Evolutionary conservation across 2,797 vertebrate species (phyloP).

Genomic region (Fringilla coelebs): DNA sequence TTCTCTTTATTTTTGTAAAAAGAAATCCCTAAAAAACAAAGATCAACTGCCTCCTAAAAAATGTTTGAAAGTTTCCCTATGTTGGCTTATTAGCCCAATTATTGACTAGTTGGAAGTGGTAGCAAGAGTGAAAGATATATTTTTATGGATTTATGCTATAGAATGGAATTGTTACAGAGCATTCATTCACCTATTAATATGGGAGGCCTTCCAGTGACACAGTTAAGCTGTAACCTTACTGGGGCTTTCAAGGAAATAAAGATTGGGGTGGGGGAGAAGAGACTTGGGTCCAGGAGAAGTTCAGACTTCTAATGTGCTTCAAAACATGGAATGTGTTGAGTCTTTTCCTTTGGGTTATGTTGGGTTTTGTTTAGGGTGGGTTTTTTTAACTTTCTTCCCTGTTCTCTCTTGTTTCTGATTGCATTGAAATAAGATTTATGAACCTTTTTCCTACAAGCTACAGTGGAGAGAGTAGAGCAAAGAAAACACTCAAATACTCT

Average conservation of each 20-base stretch:
- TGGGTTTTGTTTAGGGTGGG: background rate
- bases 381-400: background rate
- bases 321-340: background rate
- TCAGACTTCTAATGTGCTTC: slow-evolving; percentile 9
- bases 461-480: background rate
- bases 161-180: background rate
- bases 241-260: background rate
- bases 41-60: background rate
- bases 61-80: background rate
- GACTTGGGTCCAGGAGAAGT: slow-evolving; percentile 33
- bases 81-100: background rate
- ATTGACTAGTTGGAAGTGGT: slow-evolving; percentile 5
- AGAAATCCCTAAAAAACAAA: slow-evolving; percentile 23
- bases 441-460: background rate
- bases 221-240: background rate
- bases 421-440: background rate
- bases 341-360: background rate
- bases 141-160: slow-evolving; percentile 44
- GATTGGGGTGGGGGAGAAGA: background rate
- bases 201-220: background rate
- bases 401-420: background rate
- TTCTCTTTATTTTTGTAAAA: slow-evolving; percentile 55
- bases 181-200: background rate
- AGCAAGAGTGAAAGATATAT: slow-evolving; percentile 41
- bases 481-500: background rate